A percentile compares a stretch with the other conserved stretches of the same genome.
Conservation (phyloP, 2,113 vertebrate genomes). For the Apteryx mantelli region DNA sequence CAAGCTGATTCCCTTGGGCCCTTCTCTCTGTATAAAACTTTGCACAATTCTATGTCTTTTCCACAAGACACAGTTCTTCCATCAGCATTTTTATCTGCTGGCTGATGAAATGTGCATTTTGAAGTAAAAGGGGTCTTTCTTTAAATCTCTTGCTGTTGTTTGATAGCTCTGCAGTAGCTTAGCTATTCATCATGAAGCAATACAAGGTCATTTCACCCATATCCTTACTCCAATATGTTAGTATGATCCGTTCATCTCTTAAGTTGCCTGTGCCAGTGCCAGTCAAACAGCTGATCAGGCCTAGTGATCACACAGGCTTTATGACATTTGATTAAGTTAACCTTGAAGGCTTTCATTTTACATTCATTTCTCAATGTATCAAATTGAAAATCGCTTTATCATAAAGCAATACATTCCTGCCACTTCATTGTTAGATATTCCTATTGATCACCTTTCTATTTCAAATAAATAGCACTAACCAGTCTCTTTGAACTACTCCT, state of each 20-base stretch:
- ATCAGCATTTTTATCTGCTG: background rate
- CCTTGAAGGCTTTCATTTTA: background rate
- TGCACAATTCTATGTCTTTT: background rate
- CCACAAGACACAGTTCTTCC: background rate
- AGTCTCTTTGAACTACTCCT: conserved; percentile 13
- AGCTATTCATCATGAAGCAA: background rate
- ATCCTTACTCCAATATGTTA: background rate
- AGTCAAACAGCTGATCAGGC: background rate
- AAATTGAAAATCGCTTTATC: background rate
- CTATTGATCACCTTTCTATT: background rate
- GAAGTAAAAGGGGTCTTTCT: background rate
- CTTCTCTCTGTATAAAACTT: background rate
- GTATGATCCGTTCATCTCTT: background rate
- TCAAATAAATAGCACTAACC: background rate
- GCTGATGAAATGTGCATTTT: background rate
- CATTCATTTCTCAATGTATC: background rate
- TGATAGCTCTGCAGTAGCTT: background rate
- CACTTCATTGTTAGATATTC: background rate
- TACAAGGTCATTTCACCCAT: background rate
- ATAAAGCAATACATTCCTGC: background rate
- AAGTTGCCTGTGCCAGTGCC: background rate
- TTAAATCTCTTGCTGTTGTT: background rate
- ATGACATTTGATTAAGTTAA: background rate
- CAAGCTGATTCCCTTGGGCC: background rate
- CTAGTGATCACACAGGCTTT: background rate